Conservation (phyloP, 2,888 invertebrate species). For the Drosophila meridionalis region DNA sequence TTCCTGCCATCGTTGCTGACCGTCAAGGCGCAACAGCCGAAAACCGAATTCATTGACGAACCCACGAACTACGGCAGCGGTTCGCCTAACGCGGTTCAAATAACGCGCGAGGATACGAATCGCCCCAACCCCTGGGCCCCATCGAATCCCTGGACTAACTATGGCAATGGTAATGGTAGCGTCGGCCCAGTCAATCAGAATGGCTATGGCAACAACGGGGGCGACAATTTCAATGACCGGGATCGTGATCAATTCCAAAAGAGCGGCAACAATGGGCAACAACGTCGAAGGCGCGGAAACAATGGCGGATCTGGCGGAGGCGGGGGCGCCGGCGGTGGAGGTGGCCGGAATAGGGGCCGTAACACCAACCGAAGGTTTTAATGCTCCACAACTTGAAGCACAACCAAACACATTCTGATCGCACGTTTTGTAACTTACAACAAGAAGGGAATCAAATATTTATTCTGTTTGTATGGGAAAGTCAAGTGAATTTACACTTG, state of each 20-base stretch:
- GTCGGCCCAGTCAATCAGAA: conserved; percentile 57
- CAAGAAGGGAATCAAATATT: conserved; percentile 29
- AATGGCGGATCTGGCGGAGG: conserved; percentile 56
- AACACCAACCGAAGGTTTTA: conserved; percentile 80
- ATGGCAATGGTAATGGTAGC: conserved; percentile 50
- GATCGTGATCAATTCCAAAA: conserved; percentile 66
- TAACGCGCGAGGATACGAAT: conserved; percentile 53
- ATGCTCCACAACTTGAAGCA: conserved; percentile 8
- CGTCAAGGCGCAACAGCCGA: conserved; percentile 80
- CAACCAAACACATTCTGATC: conserved; percentile 43
- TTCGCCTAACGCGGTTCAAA: conserved; percentile 57
- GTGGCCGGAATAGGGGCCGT: conserved; percentile 64
- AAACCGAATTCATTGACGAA: conserved; percentile 64
- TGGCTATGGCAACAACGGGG: conserved; percentile 53
- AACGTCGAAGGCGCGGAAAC: conserved; percentile 69
- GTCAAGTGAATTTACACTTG: conserved; percentile 28
- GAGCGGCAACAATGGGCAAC: conserved; percentile 52
- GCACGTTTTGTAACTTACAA: conserved; percentile 27
- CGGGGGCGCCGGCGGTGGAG: conserved; percentile 32
- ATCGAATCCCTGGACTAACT: conserved; percentile 64
- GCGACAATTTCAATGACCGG: conserved; percentile 60
- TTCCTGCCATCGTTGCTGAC: conserved; percentile 81
- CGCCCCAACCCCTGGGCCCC: conserved; percentile 76
- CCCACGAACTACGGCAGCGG: conserved; percentile 34
- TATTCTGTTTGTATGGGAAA: conserved; percentile 17